Evolutionary conservation across 2,888 invertebrate genomes (phyloP), one percentile per base, ranked within the genome.

Genomic region (Cartodere bifasciata): DNA sequence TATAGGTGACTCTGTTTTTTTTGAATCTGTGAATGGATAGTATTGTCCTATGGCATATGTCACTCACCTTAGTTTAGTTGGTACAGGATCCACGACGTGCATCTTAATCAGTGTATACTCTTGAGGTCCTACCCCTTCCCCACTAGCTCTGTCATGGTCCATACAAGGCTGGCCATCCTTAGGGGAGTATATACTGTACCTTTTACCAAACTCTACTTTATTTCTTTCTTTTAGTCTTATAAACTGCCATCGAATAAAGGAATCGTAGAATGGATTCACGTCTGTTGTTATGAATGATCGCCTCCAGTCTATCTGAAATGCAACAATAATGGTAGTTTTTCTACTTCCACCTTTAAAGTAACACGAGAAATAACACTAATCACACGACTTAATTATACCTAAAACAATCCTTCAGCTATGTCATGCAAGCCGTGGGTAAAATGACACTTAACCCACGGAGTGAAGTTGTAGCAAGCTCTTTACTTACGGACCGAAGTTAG

Each of bases 261-360:
- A 92, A 62, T 99, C 97, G 58, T 79, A 98, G 59, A 85, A 99
- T 1, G 90, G 92, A 66, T 99, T 98, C 1, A 74, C 87, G 62
- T 97, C 95, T 0, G 98, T 99, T 2, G 98, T 99, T 39, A 99
- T 85, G 55, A 99, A 98, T n/a, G 84, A 81, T 30, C 98, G 72
- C 22, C 98, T 72, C 97, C 97, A 99, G 62, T 99, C 98, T 41
- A 91, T 75, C 85, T 92, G 59, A 16, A 53, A 48, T 44, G 27
- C n/a, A n/a, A n/a, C n/a, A n/a, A n/a, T n/a, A n/a, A n/a, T n/a
- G n/a, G n/a, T n/a, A n/a, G n/a, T n/a, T n/a, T n/a, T n/a, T n/a
- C n/a, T n/a, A n/a, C n/a, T n/a, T n/a, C n/a, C n/a, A n/a, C n/a
- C n/a, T n/a, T n/a, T n/a, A n/a, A n/a, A n/a, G n/a, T n/a, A n/a